Evolutionary conservation across 1,140 invertebrate genomes (phyloP).

Genomic region (Megalopta genalis): DNA sequence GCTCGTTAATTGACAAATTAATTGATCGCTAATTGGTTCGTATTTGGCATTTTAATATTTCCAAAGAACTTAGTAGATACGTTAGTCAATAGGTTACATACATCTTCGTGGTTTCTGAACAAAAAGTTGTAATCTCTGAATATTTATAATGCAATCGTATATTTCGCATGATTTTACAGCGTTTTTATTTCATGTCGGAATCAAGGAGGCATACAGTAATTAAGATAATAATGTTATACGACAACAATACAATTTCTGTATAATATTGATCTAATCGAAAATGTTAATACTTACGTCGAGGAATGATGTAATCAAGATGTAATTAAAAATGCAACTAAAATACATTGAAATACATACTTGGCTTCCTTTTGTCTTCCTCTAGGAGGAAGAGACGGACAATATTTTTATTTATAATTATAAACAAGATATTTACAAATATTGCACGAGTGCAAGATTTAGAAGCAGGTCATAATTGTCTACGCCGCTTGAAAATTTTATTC

Average conservation of each 20-base stretch:
- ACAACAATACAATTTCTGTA: too few species aligned
- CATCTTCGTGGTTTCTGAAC: background rate
- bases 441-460: background rate
- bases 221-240: too few species aligned
- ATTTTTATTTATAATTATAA: too few species aligned
- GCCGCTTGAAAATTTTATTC: background rate
- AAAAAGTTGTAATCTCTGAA: too few species aligned
- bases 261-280: too few species aligned
- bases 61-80: slow-evolving; percentile 72
- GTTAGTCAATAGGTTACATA: slow-evolving; percentile 78
- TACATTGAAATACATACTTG: background rate
- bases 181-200: slow-evolving; percentile 85
- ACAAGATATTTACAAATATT: background rate
- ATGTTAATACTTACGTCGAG: background rate
- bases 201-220: too few species aligned
- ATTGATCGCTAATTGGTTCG: too few species aligned
- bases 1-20: too few species aligned
- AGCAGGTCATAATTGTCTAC: background rate
- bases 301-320: too few species aligned
- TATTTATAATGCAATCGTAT: slow-evolving; percentile 3
- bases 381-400: too few species aligned
- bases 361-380: background rate
- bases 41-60: too few species aligned
- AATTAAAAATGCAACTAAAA: background rate
- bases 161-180: slow-evolving; percentile 89